Evolutionary conservation across 92 coral and sea anemone genomes (phyloP), one percentile per base, ranked within the genome.

Genomic region (Pocillopora grandis): DNA sequence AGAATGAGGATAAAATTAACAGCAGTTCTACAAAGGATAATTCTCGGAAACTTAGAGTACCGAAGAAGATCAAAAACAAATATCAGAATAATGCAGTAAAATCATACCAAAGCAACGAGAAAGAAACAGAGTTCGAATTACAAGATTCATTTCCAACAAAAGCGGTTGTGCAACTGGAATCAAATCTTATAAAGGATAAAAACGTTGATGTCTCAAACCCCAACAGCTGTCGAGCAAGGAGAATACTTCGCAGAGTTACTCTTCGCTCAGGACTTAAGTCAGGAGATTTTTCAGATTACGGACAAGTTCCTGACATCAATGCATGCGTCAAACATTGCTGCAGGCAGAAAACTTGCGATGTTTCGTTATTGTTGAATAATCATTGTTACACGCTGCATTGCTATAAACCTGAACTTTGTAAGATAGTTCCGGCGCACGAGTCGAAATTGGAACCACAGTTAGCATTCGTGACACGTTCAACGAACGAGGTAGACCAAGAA

Each of bases 241-340:
- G 78, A 13, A 68, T 89, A 72, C 83, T 89, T 67, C 88, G 56
- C 72, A 89, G 90, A 58, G 90, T 92, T 76, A 97, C 99, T n/a
- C 80, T 97, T 10, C 82, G 85, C 3, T 84, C 89, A 72, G 99
- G 99, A 20, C 91, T 97, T 0, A 87, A 90, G 27, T 89, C 99
- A 0, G 99, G 99, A 19, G 94, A 94, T 83, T 97, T 92, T 71
- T 92, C 97, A 5, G 94, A 94, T 72, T 92, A 90, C 61, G 99
- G 99, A 35, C 76, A 78, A 76, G 95, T 93, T 0, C 81, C 89
- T 18, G 89, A 89, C 71, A 89, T 94, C 72, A 87, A 82, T 23
- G 80, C 88, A 1, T 95, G 98, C 69, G 91, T 89, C 15, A 84
- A 75, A 66, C 87, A 83, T 58, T 95, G 98, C 63, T 95, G 98